Conservation (phyloP, 2,113 vertebrate genomes). For the Baryphthengus martii region DNA sequence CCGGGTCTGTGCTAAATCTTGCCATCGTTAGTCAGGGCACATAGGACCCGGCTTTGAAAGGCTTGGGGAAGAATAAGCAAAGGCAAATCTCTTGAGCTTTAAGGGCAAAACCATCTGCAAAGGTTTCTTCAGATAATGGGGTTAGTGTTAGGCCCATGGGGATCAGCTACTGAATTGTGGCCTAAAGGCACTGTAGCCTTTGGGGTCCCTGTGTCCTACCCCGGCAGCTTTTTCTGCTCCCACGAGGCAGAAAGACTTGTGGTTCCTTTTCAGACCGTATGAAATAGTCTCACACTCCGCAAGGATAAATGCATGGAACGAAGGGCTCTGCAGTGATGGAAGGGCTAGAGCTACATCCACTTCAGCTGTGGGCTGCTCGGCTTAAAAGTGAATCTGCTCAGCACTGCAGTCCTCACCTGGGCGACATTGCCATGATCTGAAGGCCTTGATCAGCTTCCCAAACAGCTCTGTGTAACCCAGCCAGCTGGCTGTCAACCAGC, state of each 20-base stretch:
- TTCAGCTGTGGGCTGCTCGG: not conserved
- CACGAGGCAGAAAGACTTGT: not conserved
- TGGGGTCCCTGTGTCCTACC: not conserved
- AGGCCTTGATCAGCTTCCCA: conserved; percentile 39
- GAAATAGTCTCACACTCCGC: not conserved
- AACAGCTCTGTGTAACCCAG: not conserved
- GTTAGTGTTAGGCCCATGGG: not conserved
- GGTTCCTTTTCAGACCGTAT: not conserved
- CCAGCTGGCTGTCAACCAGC: conserved; percentile 53
- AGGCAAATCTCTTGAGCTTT: conserved; percentile 14
- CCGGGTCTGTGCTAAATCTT: not conserved
- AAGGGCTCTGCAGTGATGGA: not conserved
- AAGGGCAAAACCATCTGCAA: not conserved
- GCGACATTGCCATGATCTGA: not conserved
- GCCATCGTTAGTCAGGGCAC: not conserved
- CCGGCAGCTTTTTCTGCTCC: not conserved
- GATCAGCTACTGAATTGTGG: not conserved
- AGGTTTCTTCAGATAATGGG: not conserved
- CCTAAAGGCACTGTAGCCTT: not conserved
- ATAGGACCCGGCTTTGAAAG: not conserved
- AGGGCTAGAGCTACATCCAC: not conserved
- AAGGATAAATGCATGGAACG: not conserved
- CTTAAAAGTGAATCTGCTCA: not conserved
- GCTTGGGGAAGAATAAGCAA: not conserved
- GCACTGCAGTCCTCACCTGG: conserved; percentile 28